phyloP scores from a whole-genome alignment of 2,113 vertebrate genomes.

The Hystrix cristata region DNA sequence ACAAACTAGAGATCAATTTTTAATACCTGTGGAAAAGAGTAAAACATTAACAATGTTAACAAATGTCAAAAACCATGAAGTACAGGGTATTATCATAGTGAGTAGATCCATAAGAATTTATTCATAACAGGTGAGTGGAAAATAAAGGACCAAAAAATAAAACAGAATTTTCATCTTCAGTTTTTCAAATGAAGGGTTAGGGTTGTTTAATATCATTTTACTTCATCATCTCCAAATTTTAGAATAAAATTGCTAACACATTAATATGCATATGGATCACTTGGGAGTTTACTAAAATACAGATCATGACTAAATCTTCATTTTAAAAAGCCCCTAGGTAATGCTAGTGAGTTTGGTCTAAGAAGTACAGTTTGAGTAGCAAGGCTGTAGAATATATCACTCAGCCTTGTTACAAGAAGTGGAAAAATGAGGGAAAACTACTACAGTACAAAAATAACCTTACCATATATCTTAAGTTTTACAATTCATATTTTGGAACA shows the following conservation, averaged over 20 bases:
- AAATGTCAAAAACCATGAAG: slow-evolving; percentile 41
- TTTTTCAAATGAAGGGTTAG: neutral
- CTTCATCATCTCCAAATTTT: slow-evolving; percentile 1
- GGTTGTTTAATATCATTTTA: slow-evolving; percentile 8
- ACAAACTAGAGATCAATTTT: slow-evolving; percentile 34
- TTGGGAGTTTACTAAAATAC: slow-evolving; percentile 28
- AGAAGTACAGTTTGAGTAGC: neutral
- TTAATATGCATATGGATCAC: neutral
- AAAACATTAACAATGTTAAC: slow-evolving; percentile 8
- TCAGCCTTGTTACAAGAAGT: neutral
- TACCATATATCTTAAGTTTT: neutral
- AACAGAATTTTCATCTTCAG: neutral
- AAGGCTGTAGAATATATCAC: neutral
- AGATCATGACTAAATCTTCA: slow-evolving; percentile 6
- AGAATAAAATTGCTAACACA: neutral
- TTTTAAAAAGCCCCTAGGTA: neutral
- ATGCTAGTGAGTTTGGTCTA: neutral
- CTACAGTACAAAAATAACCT: neutral
- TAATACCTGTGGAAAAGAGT: neutral
- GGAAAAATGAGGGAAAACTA: neutral
- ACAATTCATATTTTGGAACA: neutral
- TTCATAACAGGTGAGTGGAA: neutral
- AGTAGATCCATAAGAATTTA: neutral
- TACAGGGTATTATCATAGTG: neutral
- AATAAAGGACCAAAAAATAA: neutral